These are phyloP conservation scores for Girardinus metallicus DNA, from an alignment of 2,797 vertebrate species.

Conservation along the genomic window DNA sequence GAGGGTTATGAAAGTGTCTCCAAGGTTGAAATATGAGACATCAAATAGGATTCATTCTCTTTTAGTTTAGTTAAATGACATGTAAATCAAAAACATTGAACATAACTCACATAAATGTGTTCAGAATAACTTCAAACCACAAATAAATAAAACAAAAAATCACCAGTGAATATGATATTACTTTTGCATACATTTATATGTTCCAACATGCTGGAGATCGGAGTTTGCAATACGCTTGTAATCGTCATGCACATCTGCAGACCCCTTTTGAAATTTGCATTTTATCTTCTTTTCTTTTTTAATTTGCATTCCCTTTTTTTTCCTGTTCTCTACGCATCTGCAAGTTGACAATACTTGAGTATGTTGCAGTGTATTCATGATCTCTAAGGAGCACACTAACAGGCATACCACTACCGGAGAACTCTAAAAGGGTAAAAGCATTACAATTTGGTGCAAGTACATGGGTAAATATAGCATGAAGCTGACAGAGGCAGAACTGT, in stretches of 20 bases:
- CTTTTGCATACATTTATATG: slow-evolving; percentile 72
- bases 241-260: slow-evolving; percentile 85
- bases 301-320: slow-evolving; percentile 78
- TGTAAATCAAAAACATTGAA: slow-evolving; percentile 51
- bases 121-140: slow-evolving; percentile 47
- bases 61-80: slow-evolving; percentile 34
- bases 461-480: slow-evolving; percentile 89
- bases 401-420: slow-evolving; percentile 90
- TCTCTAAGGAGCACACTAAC: slow-evolving; percentile 88
- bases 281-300: slow-evolving; percentile 48
- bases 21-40: slow-evolving; percentile 49
- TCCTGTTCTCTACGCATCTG: slow-evolving; percentile 89
- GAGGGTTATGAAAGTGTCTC: slow-evolving; percentile 58
- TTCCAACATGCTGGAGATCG: slow-evolving; percentile 81
- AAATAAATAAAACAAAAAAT: slow-evolving; percentile 47
- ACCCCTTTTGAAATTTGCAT: slow-evolving; percentile 76
- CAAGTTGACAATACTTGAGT: slow-evolving; percentile 99
- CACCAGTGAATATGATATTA: slow-evolving; percentile 52
- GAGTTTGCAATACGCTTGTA: slow-evolving; percentile 82
- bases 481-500: slow-evolving; percentile 87
- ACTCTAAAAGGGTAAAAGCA: slow-evolving; percentile 88
- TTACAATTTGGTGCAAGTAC: slow-evolving; percentile 92
- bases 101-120: slow-evolving; percentile 38
- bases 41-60: slow-evolving; percentile 51
- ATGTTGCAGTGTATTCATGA: slow-evolving; percentile 90